Conservation (phyloP, 2,113 vertebrate genomes). For the Plectropomus leopardus region DNA sequence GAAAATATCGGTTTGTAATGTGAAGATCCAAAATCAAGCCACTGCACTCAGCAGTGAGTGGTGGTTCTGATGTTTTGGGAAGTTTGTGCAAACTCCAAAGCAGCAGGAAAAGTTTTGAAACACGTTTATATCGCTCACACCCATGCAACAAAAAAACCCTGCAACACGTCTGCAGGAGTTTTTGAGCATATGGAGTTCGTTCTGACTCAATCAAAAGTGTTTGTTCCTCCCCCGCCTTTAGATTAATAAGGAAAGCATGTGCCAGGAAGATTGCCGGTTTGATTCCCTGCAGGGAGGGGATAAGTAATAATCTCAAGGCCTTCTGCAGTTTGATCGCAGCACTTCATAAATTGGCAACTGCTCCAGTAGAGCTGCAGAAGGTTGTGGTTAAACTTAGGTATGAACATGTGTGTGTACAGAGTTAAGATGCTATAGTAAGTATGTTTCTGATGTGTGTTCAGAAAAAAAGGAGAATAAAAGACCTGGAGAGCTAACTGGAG, state of each 20-base stretch:
- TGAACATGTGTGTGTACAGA: not conserved
- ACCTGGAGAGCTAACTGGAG: not conserved
- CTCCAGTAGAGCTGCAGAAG: not conserved
- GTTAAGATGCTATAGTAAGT: not conserved
- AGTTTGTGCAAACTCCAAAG: not conserved
- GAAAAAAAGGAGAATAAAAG: slow-evolving; percentile 9
- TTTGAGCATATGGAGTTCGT: not conserved
- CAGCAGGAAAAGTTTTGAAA: not conserved
- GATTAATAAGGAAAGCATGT: not conserved
- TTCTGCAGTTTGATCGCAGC: slow-evolving; percentile 7
- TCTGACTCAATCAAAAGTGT: not conserved
- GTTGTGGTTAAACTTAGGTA: slow-evolving; percentile 4
- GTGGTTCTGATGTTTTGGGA: not conserved
- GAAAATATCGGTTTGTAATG: not conserved
- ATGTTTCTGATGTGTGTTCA: slow-evolving; percentile 7
- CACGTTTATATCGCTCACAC: not conserved
- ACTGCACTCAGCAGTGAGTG: not conserved
- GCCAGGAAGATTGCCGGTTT: not conserved
- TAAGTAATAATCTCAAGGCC: not conserved
- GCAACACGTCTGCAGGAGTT: not conserved
- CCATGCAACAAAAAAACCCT: not conserved
- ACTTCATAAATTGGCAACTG: not conserved
- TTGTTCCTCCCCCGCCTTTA: not conserved
- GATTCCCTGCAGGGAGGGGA: slow-evolving; percentile 6
- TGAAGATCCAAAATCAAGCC: slow-evolving; percentile 5